phyloP scores from a whole-genome alignment of 2,797 vertebrate genomes.

The Mormyrops boulengeri region DNA sequence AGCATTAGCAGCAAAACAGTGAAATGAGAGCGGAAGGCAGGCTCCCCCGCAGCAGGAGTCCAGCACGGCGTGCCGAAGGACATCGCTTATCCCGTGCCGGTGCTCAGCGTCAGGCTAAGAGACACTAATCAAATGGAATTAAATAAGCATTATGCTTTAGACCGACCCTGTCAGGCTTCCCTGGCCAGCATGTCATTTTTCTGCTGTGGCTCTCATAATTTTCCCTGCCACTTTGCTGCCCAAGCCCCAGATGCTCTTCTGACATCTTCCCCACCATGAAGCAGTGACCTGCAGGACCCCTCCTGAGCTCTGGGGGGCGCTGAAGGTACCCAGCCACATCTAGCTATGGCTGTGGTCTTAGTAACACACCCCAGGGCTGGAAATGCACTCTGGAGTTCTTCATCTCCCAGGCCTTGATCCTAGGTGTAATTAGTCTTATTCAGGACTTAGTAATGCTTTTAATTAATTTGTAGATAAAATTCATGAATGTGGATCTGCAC shows the following conservation, averaged over 20 bases:
- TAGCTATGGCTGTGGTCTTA: neutral
- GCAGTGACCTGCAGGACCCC: neutral
- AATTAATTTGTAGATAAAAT: slow-evolving; percentile 26
- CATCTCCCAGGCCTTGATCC: neutral
- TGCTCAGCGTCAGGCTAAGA: neutral
- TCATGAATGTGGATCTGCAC: neutral
- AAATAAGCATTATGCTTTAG: neutral
- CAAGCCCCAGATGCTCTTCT: neutral
- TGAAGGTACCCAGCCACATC: neutral
- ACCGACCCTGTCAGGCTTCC: neutral
- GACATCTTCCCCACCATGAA: neutral
- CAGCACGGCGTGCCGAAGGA: neutral
- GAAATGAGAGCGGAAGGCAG: neutral
- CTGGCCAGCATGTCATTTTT: neutral
- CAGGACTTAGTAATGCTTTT: slow-evolving; percentile 27
- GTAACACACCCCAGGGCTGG: neutral
- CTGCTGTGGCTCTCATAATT: neutral
- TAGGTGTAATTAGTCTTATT: neutral
- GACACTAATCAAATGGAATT: neutral
- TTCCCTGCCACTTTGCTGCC: neutral
- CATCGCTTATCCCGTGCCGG: neutral
- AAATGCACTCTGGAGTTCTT: neutral
- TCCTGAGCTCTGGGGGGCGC: neutral
- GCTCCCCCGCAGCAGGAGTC: neutral
- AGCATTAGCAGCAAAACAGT: neutral